Evolutionary conservation across 2,113 vertebrate genomes (phyloP), one percentile per base, ranked within the genome.

Genomic region (Ptychochromis oligacanthus): DNA sequence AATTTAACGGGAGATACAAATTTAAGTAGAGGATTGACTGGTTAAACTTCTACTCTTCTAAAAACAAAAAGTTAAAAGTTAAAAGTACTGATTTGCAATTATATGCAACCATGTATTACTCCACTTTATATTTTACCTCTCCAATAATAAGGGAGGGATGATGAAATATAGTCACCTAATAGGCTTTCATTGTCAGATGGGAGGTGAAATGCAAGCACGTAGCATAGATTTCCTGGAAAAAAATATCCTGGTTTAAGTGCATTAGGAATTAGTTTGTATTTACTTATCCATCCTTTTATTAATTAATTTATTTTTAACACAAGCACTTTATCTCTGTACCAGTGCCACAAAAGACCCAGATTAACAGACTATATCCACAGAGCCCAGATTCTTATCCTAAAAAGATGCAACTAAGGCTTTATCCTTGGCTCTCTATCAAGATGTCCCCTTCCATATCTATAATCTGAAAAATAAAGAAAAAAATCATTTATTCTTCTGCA

Each of bases 331-430:
- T 79, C 36, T 72, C 17, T 55, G 72, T 28, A 7, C 46, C 60
- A 31, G 64, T n/a, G 22, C 18, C 17, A 57, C 24, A 26, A 46
- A 78, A 28, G 26, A n/a, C 17, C 38, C 46, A 77, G 75, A 88
- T 80, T 24, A 43, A 52, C 15, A 67, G 58, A 87, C 59, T 38
- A 12, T n/a, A 18, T 15, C 22, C 75, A 5, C 2, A 18, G 31
- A 76, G 8, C 55, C 77, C 46, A 81, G 55, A 88, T 83, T 46
- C 17, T 81, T 81, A 90, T 90, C 72, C 20, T 36, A 18, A 57
- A 83, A 80, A 24, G 22, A 75, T 72, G 15, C n/a, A 84, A 56
- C 62, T n/a, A 1, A 40, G 75, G 70, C 5, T 65, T 86, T 82
- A 76, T 76, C n/a, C 38, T 72, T 72, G 28, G 5, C 26, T n/a